These are phyloP conservation scores for Cyclopterus lumpus DNA, from an alignment of 2,797 vertebrate genomes.

Conservation along the genomic window DNA sequence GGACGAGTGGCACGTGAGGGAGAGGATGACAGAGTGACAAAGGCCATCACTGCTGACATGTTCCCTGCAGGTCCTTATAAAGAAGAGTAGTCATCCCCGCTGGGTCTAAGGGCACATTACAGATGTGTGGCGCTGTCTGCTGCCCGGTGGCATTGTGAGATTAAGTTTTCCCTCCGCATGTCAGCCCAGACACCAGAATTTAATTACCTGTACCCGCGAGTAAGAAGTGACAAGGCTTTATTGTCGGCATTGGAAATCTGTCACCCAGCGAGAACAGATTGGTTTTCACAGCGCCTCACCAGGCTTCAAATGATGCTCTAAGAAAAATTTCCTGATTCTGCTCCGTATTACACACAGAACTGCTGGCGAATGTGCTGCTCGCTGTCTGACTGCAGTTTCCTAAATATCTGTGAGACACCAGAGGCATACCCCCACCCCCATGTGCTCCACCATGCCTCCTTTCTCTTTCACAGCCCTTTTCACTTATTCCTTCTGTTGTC, in stretches of 20 bases:
- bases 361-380: not conserved
- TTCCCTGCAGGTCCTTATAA: slow-evolving; percentile 46
- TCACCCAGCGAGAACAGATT: slow-evolving; percentile 49
- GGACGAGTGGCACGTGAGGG: slow-evolving; percentile 22
- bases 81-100: slow-evolving; percentile 34
- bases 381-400: slow-evolving; percentile 23
- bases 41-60: slow-evolving; percentile 40
- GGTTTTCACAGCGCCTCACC: slow-evolving; percentile 47
- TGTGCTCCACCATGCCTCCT: slow-evolving; percentile 17
- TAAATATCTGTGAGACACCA: slow-evolving; percentile 15
- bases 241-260: slow-evolving; percentile 57
- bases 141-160: slow-evolving; percentile 58
- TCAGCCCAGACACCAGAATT: slow-evolving; percentile 48
- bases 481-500: slow-evolving; percentile 50
- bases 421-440: not conserved
- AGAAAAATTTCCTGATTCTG: slow-evolving; percentile 26
- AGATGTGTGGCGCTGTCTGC: slow-evolving; percentile 45
- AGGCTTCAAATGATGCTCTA: slow-evolving; percentile 19
- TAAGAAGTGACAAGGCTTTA: slow-evolving; percentile 65
- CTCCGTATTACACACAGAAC: slow-evolving; percentile 6
- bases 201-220: slow-evolving; percentile 64
- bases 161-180: slow-evolving; percentile 64
- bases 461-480: slow-evolving; percentile 43
- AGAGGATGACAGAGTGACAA: slow-evolving; percentile 40
- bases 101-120: slow-evolving; percentile 45